phyloP scores from a whole-genome alignment of 2,797 vertebrate genomes.

The Hapalemur alaotrensis region DNA sequence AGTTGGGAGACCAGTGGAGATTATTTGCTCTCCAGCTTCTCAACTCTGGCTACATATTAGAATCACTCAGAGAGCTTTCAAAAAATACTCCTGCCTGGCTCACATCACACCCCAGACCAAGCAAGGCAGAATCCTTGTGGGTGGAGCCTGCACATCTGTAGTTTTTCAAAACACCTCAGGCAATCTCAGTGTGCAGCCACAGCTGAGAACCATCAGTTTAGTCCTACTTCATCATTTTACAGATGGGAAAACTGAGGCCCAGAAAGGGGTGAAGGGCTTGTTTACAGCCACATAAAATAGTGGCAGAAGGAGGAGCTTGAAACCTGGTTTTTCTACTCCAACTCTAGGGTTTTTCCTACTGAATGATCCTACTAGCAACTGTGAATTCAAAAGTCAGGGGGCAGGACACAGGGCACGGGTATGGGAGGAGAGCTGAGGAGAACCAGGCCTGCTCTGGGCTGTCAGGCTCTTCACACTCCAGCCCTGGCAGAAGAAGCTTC shows the following conservation, averaged over 20 bases:
- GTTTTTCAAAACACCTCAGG: constrained; percentile 14
- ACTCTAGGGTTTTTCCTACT: constrained; percentile 7
- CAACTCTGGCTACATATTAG: constrained; percentile 3
- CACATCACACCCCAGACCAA: not conserved
- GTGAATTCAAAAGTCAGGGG: not conserved
- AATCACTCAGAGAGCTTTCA: constrained; percentile 1
- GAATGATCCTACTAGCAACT: not conserved
- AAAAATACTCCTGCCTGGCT: not conserved
- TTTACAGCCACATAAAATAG: not conserved
- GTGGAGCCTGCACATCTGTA: not conserved
- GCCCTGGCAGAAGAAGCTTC: not conserved
- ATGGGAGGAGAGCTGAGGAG: not conserved
- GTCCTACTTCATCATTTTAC: not conserved
- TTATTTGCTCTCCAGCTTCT: constrained; percentile 16
- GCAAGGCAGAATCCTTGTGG: not conserved
- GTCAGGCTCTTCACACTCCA: constrained; percentile 22
- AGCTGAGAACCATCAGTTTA: not conserved
- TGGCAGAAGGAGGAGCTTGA: constrained; percentile 3
- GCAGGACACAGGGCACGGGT: not conserved
- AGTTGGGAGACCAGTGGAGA: not conserved
- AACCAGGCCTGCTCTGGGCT: not conserved
- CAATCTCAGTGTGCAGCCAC: not conserved
- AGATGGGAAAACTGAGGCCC: constrained; percentile 3
- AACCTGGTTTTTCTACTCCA: not conserved
- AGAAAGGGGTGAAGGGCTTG: not conserved